A percentile compares a stretch with the other conserved stretches of the same genome.
These are phyloP conservation scores for Tanytarsus gracilentus DNA, from an alignment of 2,888 invertebrate genomes.

Conservation along the genomic window DNA sequence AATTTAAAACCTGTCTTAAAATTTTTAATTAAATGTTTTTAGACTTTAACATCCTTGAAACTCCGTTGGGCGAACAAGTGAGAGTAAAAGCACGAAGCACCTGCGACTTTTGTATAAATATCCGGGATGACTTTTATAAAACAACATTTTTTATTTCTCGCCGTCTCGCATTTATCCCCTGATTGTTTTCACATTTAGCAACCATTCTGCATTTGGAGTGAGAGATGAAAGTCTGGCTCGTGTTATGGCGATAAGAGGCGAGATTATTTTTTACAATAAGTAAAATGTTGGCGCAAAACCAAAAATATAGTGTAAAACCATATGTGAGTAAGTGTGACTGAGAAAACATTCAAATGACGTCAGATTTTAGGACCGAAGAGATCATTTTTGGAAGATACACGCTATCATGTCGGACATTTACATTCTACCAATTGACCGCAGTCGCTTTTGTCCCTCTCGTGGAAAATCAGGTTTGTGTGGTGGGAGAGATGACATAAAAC, in stretches of 20 bases:
- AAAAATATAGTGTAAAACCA: conserved; percentile 10
- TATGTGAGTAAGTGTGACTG: too few species aligned
- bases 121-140: conserved; percentile 1
- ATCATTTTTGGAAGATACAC: conserved; percentile 12
- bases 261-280: too few species aligned
- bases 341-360: too few species aligned
- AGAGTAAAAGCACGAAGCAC: conserved; percentile 9
- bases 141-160: conserved; percentile 1
- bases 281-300: too few species aligned
- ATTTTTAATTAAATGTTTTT: too few species aligned
- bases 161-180: neutral
- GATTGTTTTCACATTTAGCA: too few species aligned
- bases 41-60: neutral
- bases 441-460: neutral
- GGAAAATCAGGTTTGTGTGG: neutral
- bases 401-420: neutral
- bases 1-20: too few species aligned
- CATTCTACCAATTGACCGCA: too few species aligned
- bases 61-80: neutral
- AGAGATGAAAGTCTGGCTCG: too few species aligned
- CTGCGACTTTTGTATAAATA: conserved; percentile 7
- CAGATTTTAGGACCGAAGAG: neutral
- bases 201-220: too few species aligned
- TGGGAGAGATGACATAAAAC: neutral
- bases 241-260: too few species aligned